phyloP scores from a whole-genome alignment of 2,113 vertebrate genomes.

The Elaphurus davidianus region DNA sequence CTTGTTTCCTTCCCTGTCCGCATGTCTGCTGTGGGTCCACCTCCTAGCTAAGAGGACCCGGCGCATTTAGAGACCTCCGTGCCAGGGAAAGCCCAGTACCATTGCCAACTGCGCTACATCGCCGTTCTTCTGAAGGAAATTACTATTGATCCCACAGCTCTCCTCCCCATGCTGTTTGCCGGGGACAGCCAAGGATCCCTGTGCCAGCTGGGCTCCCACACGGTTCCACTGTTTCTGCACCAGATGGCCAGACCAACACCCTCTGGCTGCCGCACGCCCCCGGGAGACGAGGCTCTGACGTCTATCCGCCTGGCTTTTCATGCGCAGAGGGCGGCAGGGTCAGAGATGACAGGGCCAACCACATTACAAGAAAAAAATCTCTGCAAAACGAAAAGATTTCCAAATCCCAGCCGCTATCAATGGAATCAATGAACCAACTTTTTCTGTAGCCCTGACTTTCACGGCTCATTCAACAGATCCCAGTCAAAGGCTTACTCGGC shows the following conservation, averaged over 20 bases:
- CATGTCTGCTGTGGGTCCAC: constrained; percentile 26
- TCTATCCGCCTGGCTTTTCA: constrained; percentile 68
- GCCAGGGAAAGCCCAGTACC: constrained; percentile 56
- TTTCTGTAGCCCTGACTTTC: neutral
- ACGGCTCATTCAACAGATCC: neutral
- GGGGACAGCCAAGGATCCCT: constrained; percentile 65
- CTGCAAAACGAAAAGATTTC: neutral
- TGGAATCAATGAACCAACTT: neutral
- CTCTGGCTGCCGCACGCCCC: constrained; percentile 76
- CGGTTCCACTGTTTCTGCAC: constrained; percentile 41
- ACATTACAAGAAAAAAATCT: constrained; percentile 50
- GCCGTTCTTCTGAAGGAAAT: constrained; percentile 65
- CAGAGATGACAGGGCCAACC: constrained; percentile 58
- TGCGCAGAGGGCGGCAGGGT: constrained; percentile 53
- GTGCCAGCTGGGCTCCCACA: constrained; percentile 75
- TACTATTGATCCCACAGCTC: constrained; percentile 62
- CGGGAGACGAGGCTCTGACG: constrained; percentile 57
- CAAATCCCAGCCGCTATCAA: constrained; percentile 4
- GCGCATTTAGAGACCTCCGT: constrained; percentile 25
- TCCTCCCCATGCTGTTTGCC: constrained; percentile 58
- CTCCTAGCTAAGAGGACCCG: constrained; percentile 14
- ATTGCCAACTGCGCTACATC: constrained; percentile 35
- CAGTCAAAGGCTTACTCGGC: neutral
- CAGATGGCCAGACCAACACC: constrained; percentile 76
- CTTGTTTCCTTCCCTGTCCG: constrained; percentile 39